phyloP scores from a whole-genome alignment of 2,113 vertebrate genomes.

The Hippocampus guttulatus region DNA sequence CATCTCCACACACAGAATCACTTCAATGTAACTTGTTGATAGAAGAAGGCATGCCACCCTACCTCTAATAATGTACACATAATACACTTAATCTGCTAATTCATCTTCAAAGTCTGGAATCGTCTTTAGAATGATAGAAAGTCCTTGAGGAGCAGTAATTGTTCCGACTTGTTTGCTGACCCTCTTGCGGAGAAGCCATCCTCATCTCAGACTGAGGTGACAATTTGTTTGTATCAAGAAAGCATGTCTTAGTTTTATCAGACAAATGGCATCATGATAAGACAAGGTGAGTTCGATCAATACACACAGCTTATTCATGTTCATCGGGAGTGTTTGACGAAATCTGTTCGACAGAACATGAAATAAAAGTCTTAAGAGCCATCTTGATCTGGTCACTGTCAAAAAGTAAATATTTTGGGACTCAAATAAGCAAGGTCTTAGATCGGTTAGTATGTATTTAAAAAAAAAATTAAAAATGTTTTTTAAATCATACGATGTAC shows the following conservation, averaged over 20 bases:
- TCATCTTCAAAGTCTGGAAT: constrained; percentile 17
- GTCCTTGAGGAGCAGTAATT: constrained; percentile 14
- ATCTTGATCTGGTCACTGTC: constrained; percentile 5
- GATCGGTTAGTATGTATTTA: neutral
- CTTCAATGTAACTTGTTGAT: constrained; percentile 18
- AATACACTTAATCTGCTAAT: constrained; percentile 27
- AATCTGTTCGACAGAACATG: constrained; percentile 13
- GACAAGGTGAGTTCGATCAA: constrained; percentile 36
- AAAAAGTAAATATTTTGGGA: constrained; percentile 19
- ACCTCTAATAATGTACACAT: constrained; percentile 23
- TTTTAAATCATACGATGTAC: no score
- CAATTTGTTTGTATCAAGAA: constrained; percentile 25
- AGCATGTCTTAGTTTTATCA: constrained; percentile 38
- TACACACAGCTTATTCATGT: constrained; percentile 33
- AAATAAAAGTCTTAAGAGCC: constrained; percentile 13
- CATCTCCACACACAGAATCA: neutral
- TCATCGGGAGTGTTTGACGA: constrained; percentile 15
- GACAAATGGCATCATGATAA: constrained; percentile 29
- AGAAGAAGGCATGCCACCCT: constrained; percentile 16
- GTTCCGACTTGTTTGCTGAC: constrained; percentile 22
- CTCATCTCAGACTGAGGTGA: constrained; percentile 20
- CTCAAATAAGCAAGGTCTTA: neutral
- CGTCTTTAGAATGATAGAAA: neutral
- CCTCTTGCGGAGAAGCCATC: constrained; percentile 35
- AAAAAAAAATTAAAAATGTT: no score